Evolutionary conservation across 2,797 vertebrate species (phyloP).

Genomic region (Sylvilagus floridanus): DNA sequence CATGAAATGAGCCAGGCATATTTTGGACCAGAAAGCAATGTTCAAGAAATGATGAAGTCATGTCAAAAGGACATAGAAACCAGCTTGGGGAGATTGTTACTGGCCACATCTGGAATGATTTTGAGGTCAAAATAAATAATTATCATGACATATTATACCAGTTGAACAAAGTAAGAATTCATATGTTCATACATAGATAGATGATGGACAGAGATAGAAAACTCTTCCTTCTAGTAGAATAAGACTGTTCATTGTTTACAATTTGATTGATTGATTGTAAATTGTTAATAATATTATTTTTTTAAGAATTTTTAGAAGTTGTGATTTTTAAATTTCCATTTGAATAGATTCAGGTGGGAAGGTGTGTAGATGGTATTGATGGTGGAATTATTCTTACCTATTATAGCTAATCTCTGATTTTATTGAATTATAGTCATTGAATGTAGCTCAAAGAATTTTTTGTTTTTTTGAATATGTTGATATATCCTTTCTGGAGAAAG

Average conservation of each 20-base stretch:
- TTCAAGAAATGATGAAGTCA: background rate
- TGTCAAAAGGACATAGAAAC: background rate
- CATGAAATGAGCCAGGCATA: no score
- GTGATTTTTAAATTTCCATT: background rate
- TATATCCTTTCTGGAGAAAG: conserved; percentile 21
- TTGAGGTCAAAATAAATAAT: conserved; percentile 24
- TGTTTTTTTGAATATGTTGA: background rate
- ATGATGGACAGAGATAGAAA: background rate
- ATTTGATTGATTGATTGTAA: background rate
- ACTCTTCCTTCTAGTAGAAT: background rate
- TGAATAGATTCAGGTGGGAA: background rate
- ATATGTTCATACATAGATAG: background rate
- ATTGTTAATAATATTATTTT: background rate
- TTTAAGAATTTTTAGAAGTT: conserved; percentile 17
- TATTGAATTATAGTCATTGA: conserved; percentile 10
- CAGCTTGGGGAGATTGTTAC: background rate
- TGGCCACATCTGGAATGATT: background rate
- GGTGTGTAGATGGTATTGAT: background rate
- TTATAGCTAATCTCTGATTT: background rate
- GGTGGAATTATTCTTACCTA: background rate
- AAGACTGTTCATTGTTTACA: background rate
- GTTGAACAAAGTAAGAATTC: background rate
- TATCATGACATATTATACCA: background rate
- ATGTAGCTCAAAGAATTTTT: background rate
- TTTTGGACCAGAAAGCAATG: no score